phyloP scores from a whole-genome alignment of 92 coral and sea anemone species.

The Muricea muricata region DNA sequence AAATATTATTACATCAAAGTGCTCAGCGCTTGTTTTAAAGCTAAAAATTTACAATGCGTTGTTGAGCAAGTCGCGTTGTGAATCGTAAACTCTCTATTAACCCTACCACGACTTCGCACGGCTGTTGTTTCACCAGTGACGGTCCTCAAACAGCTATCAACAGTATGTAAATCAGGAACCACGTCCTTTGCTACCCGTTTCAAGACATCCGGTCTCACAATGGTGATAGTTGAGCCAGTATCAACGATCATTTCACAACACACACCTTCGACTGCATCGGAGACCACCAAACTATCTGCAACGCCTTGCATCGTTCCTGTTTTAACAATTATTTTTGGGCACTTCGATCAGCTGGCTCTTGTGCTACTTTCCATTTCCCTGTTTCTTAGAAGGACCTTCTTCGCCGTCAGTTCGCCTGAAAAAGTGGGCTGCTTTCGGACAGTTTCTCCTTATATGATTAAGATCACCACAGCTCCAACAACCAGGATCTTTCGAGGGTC shows the following conservation, averaged over 20 bases:
- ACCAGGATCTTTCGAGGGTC: background rate
- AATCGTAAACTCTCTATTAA: too few species aligned
- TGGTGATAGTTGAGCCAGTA: slow-evolving; percentile 51
- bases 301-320: slow-evolving; percentile 45
- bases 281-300: slow-evolving; percentile 41
- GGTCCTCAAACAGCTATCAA: slow-evolving; percentile 16
- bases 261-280: slow-evolving; percentile 24
- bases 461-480: background rate
- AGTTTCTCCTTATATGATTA: background rate
- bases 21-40: too few species aligned
- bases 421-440: background rate
- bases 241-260: slow-evolving; percentile 48
- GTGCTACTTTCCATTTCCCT: slow-evolving; percentile 56
- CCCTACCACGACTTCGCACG: slow-evolving; percentile 41
- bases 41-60: too few species aligned
- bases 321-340: background rate
- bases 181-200: slow-evolving; percentile 14
- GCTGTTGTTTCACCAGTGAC: slow-evolving; percentile 56
- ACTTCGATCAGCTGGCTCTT: slow-evolving; percentile 1
- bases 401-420: background rate
- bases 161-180: background rate
- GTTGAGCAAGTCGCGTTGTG: too few species aligned
- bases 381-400: background rate
- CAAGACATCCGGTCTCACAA: too few species aligned
- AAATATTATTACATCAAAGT: too few species aligned